These are phyloP conservation scores for Aphidoletes aphidimyza DNA, from an alignment of 2,888 invertebrate genomes.

Conservation along the genomic window DNA sequence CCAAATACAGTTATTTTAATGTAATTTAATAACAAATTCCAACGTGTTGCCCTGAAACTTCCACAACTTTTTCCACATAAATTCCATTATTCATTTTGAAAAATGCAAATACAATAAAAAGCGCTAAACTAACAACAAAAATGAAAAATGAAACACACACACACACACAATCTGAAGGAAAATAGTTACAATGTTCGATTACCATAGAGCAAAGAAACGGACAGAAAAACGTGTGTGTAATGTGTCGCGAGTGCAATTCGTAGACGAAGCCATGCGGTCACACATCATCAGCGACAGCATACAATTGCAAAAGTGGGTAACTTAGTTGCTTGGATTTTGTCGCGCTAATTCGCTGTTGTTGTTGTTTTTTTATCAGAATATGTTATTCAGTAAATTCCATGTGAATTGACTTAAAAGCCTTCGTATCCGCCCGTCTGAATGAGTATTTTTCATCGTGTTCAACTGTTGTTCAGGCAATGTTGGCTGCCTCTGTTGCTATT, in stretches of 20 bases:
- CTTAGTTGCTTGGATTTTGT: background rate
- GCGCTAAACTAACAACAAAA: no score
- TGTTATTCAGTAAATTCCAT: background rate
- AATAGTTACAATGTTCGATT: no score
- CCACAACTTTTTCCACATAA: background rate
- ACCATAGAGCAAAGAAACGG: no score
- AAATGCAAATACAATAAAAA: background rate
- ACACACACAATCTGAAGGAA: background rate
- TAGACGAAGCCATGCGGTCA: constrained; percentile 40
- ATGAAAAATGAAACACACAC: background rate
- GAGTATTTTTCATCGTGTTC: no score
- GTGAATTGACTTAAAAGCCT: no score
- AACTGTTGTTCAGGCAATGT: no score
- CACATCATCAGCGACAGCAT: background rate
- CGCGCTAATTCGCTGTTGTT: background rate
- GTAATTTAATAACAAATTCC: background rate
- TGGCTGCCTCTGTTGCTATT: background rate
- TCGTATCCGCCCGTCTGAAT: no score
- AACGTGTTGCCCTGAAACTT: background rate
- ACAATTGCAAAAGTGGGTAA: constrained; percentile 23
- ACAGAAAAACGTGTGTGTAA: no score
- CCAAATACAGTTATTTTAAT: background rate
- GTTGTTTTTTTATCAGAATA: constrained; percentile 7
- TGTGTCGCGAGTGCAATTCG: background rate
- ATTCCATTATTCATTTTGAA: background rate